Evolutionary conservation across 2,113 vertebrate species (phyloP).

Genomic region (Silurus glanis): DNA sequence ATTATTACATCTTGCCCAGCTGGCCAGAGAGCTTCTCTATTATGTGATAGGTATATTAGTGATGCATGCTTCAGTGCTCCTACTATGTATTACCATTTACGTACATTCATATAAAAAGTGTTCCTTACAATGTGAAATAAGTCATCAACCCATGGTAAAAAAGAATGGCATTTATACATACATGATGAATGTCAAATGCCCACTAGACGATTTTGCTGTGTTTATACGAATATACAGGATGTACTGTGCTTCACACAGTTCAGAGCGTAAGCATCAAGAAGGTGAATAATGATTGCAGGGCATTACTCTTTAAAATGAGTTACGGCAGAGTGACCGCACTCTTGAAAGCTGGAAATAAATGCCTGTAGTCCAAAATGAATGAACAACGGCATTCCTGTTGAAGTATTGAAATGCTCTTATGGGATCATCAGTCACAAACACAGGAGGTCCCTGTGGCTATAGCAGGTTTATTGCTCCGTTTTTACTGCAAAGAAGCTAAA

Average conservation of each 20-base stretch:
- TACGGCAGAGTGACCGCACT: neutral
- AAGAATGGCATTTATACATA: neutral
- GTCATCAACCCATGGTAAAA: neutral
- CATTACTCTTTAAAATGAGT: slow-evolving; percentile 11
- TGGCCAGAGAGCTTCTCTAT: slow-evolving; percentile 9
- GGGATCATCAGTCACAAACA: neutral
- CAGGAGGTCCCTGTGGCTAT: neutral
- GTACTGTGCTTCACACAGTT: neutral
- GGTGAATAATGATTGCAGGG: slow-evolving; percentile 1
- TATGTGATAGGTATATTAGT: neutral
- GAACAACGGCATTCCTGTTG: neutral
- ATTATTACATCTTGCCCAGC: slow-evolving; percentile 29
- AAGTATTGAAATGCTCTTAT: slow-evolving; percentile 26
- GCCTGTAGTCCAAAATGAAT: neutral
- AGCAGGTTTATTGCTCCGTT: slow-evolving; percentile 32
- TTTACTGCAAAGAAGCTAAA: slow-evolving; percentile 35
- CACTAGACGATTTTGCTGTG: neutral
- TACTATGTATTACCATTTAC: neutral
- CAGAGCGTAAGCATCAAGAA: neutral
- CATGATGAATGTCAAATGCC: neutral
- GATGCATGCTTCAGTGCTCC: neutral
- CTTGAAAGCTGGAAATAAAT: neutral
- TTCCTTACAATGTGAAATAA: neutral
- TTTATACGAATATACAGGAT: neutral
- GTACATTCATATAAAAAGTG: neutral